Evolutionary conservation across 2,113 vertebrate species (phyloP).

Genomic region (Upupa epops): DNA sequence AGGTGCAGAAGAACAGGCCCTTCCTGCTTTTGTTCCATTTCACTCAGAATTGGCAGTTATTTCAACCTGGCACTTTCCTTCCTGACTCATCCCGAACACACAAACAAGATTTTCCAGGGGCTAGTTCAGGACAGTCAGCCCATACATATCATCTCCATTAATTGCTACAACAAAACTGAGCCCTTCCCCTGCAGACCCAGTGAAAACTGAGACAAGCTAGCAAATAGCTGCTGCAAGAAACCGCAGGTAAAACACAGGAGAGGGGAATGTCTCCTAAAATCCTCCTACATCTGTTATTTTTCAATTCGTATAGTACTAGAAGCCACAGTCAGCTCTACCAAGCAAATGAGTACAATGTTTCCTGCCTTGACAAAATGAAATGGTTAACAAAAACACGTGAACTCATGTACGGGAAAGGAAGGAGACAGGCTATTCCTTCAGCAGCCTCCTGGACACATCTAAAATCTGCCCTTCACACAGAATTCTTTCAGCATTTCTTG

Average conservation of each 20-base stretch:
- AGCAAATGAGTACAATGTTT: neutral
- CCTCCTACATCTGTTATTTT: neutral
- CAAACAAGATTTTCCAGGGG: slow-evolving; percentile 52
- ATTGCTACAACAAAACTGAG: neutral
- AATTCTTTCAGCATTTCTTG: neutral
- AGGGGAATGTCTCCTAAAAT: neutral
- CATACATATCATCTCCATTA: slow-evolving; percentile 6
- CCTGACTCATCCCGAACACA: slow-evolving; percentile 61
- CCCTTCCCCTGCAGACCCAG: neutral
- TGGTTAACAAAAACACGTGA: rapidly evolving
- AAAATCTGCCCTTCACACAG: neutral
- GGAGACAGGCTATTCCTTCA: neutral
- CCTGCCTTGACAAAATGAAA: neutral
- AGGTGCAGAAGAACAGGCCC: slow-evolving; percentile 55
- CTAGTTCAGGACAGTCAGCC: slow-evolving; percentile 35
- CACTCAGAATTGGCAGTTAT: slow-evolving; percentile 23
- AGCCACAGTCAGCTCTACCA: neutral
- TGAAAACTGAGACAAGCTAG: neutral
- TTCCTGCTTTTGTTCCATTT: slow-evolving; percentile 57
- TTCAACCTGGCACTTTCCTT: slow-evolving; percentile 42
- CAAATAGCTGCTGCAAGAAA: neutral
- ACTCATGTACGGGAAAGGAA: neutral
- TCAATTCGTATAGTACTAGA: neutral
- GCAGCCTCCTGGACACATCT: neutral
- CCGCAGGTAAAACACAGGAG: neutral